These are phyloP conservation scores for Syritta pipiens DNA, from an alignment of 2,888 invertebrate genomes.

Conservation along the genomic window DNA sequence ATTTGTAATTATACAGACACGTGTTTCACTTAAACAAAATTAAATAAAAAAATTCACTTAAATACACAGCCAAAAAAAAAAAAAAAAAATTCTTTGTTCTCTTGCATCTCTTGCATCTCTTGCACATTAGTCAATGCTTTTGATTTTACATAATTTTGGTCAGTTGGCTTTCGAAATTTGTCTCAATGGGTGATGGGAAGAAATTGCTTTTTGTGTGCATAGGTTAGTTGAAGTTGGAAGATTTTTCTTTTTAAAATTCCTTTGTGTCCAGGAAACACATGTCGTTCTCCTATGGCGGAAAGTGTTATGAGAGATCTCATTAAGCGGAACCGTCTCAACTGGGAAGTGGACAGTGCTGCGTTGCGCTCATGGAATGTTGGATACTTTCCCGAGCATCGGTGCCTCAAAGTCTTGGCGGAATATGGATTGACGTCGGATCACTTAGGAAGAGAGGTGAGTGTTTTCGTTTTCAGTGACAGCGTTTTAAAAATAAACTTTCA, in stretches of 20 bases:
- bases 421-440: conserved; percentile 83
- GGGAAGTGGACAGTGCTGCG: conserved; percentile 94
- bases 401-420: conserved; percentile 81
- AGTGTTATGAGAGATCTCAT: conserved; percentile 84
- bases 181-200: conserved; percentile 8
- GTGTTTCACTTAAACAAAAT: no score
- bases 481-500: conserved; percentile 77
- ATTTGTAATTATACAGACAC: not conserved
- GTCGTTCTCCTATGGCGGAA: conserved; percentile 96
- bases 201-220: conserved; percentile 76
- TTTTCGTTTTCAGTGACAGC: not conserved
- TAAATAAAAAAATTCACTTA: no score
- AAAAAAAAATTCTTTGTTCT: no score
- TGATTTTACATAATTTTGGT: not conserved
- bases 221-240: conserved; percentile 70
- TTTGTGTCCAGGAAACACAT: conserved; percentile 88
- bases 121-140: no score
- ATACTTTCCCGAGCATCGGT: conserved; percentile 85
- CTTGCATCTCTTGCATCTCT: no score
- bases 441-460: conserved; percentile 81
- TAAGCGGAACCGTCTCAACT: conserved; percentile 79
- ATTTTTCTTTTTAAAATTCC: not conserved
- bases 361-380: conserved; percentile 92
- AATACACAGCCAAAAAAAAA: no score
- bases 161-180: not conserved